Evolutionary conservation across 2,797 vertebrate genomes (phyloP).

Genomic region (Cynodonichthys magdalenae): DNA sequence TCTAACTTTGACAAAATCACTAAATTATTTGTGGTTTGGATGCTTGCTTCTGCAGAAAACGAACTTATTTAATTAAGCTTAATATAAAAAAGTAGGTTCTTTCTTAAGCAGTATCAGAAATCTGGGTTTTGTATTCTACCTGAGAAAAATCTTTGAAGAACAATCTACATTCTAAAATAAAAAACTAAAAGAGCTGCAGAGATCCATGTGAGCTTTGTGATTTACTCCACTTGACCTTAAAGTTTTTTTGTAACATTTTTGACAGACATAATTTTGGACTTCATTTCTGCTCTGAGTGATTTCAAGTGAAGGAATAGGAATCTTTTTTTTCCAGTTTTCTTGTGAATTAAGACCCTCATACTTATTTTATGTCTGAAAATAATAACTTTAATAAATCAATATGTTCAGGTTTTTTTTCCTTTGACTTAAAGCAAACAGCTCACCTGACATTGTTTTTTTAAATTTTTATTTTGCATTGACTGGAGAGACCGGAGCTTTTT

Average conservation of each 20-base stretch:
- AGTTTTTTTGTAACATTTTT: constrained; percentile 30
- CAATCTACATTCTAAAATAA: neutral
- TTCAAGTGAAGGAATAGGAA: constrained; percentile 34
- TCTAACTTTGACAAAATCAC: constrained; percentile 76
- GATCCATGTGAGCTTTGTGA: constrained; percentile 9
- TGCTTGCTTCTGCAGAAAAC: constrained; percentile 71
- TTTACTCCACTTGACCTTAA: constrained; percentile 6
- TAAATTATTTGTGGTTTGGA: constrained; percentile 77
- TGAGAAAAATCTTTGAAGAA: constrained; percentile 10
- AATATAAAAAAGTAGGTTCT: constrained; percentile 54
- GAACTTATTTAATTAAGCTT: constrained; percentile 62
- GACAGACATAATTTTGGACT: constrained; percentile 30
- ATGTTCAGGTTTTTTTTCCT: neutral
- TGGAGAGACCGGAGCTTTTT: neutral
- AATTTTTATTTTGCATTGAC: neutral
- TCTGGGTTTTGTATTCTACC: constrained; percentile 11
- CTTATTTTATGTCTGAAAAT: neutral
- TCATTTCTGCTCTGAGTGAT: constrained; percentile 29
- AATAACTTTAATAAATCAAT: no score
- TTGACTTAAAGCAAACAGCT: constrained; percentile 3
- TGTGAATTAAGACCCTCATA: constrained; percentile 23
- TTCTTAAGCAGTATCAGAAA: constrained; percentile 37
- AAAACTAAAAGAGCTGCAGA: constrained; percentile 10
- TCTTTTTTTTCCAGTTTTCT: constrained; percentile 34
- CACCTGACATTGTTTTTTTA: constrained; percentile 11